phyloP scores from a whole-genome alignment of 92 coral and sea anemone species.

The Scolanthus callimorphus region DNA sequence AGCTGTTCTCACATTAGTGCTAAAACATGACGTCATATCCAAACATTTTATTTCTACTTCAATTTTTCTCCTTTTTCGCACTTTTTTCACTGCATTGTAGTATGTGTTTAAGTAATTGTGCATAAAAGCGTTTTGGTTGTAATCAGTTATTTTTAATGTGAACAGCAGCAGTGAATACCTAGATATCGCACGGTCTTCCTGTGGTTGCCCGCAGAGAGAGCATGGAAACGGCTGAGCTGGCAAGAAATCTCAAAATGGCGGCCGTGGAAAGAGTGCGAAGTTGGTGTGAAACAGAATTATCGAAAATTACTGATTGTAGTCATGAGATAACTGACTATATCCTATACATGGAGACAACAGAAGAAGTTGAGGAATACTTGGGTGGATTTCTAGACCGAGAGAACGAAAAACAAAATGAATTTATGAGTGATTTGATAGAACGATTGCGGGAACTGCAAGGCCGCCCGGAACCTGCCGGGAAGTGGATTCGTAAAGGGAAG shows the following conservation, averaged over 20 bases:
- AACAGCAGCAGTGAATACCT: too few species aligned
- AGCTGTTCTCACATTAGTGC: background rate
- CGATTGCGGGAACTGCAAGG: constrained; percentile 14
- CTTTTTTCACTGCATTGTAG: too few species aligned
- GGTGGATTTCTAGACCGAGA: constrained; percentile 62
- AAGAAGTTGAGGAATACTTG: constrained; percentile 63
- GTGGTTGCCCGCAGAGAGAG: background rate
- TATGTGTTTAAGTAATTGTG: too few species aligned
- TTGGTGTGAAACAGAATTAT: constrained; percentile 81
- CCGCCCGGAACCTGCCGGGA: background rate
- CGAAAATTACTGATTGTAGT: constrained; percentile 72
- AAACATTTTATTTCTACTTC: too few species aligned
- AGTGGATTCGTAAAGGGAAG: constrained; percentile 12
- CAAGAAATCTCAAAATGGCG: constrained; percentile 82
- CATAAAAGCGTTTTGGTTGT: too few species aligned
- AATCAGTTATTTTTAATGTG: too few species aligned
- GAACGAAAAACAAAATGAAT: constrained; percentile 43
- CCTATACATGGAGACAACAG: constrained; percentile 54
- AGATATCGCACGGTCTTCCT: too few species aligned
- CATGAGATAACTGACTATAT: constrained; percentile 71
- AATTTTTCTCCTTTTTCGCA: too few species aligned
- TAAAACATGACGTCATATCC: background rate
- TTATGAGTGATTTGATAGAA: constrained; percentile 40
- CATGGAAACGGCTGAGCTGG: background rate
- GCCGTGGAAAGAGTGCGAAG: constrained; percentile 40